These are phyloP conservation scores for Furnarius figulus DNA, from an alignment of 2,113 vertebrate genomes.

Conservation along the genomic window DNA sequence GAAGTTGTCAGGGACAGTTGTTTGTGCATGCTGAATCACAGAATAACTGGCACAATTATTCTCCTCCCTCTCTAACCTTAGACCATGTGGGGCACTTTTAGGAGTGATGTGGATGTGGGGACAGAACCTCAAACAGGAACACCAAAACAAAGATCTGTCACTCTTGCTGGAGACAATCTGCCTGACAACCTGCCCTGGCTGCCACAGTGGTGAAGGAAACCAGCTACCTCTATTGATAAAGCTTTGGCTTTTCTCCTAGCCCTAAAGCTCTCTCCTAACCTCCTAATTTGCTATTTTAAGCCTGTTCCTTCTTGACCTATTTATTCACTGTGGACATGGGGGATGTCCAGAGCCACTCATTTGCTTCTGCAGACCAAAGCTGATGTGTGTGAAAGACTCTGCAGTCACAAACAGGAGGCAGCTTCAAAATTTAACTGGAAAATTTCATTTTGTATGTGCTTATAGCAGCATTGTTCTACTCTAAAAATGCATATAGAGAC, in stretches of 20 bases:
- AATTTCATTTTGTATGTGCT: background rate
- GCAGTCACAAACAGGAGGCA: background rate
- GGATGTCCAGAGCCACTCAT: background rate
- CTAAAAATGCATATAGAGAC: background rate
- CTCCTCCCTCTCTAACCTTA: background rate
- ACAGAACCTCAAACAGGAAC: background rate
- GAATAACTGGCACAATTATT: background rate
- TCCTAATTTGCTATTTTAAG: background rate
- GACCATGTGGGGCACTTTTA: accelerated
- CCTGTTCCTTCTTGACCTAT: background rate
- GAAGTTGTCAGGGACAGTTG: background rate
- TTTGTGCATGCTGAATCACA: background rate
- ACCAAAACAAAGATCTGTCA: background rate
- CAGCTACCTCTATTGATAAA: background rate
- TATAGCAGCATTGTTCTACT: background rate
- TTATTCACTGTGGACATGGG: background rate
- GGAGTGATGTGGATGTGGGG: background rate
- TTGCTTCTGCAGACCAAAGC: background rate
- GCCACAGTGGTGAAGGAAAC: background rate
- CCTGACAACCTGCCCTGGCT: background rate
- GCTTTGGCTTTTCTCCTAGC: background rate
- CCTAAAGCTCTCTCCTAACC: background rate
- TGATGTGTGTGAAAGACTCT: background rate
- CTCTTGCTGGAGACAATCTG: background rate
- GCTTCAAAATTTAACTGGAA: background rate